Percentiles rank a stretch among this genome's conserved stretches.
Conservation (phyloP, 2,113 vertebrate genomes). For the Psittacula cyanocephala region DNA sequence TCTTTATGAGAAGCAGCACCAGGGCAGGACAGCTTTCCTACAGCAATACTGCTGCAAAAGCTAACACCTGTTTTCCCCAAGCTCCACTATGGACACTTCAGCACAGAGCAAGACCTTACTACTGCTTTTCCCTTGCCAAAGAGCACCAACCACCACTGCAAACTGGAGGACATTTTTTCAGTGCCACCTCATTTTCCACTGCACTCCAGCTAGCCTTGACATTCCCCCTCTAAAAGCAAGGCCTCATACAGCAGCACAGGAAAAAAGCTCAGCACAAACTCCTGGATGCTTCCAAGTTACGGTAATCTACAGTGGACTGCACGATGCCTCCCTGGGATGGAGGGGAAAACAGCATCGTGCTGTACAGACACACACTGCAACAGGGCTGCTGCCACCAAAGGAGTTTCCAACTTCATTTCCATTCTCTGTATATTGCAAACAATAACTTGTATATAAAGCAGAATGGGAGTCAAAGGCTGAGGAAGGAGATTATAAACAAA, state of each 20-base stretch:
- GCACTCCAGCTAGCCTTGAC: neutral
- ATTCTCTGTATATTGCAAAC: neutral
- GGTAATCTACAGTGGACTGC: accelerated
- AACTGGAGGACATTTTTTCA: neutral
- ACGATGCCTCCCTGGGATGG: neutral
- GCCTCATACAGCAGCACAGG: accelerated
- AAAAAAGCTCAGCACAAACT: neutral
- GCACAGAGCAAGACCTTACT: neutral
- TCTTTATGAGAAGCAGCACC: neutral
- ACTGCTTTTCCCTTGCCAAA: neutral
- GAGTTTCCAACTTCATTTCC: neutral
- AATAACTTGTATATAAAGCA: neutral
- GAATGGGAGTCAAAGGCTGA: neutral
- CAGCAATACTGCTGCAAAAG: neutral
- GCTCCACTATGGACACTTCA: accelerated
- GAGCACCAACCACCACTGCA: neutral
- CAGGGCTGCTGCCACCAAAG: neutral
- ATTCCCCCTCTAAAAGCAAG: neutral
- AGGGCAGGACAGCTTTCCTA: neutral
- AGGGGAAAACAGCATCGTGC: accelerated
- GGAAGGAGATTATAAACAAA: neutral
- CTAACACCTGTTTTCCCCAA: neutral
- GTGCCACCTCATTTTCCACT: neutral
- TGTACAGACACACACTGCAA: neutral
- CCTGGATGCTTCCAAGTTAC: neutral